Percentiles rank a stretch among this genome's conserved stretches.
phyloP scores from a whole-genome alignment of 2,113 vertebrate species.

The Balaenoptera acutorostrata region DNA sequence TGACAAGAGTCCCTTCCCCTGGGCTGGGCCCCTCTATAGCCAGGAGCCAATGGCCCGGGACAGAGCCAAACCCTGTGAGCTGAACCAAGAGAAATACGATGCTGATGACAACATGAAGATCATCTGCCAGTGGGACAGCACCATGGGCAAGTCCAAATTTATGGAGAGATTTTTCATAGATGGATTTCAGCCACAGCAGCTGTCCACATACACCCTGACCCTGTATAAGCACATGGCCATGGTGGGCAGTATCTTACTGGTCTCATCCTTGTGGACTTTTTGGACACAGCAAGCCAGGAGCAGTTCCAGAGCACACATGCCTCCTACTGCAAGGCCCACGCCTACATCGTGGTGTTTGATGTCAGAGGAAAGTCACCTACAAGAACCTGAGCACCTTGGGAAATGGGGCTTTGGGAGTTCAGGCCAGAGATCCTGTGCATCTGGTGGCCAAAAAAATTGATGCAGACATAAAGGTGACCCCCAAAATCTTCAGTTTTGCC shows the following conservation, averaged over 20 bases:
- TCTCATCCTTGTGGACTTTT: conserved; percentile 89
- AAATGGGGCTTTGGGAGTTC: conserved; percentile 92
- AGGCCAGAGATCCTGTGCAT: conserved; percentile 93
- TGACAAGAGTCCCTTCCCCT: background rate
- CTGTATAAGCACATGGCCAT: conserved; percentile 89
- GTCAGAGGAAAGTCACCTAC: conserved; percentile 96
- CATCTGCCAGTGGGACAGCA: background rate
- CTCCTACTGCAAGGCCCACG: conserved; percentile 96
- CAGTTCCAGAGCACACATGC: conserved; percentile 95
- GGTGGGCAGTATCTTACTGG: conserved; percentile 78
- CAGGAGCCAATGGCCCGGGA: background rate
- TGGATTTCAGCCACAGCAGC: background rate
- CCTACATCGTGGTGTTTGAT: conserved; percentile 98
- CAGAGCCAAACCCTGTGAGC: background rate
- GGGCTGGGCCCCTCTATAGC: background rate
- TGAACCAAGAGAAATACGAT: background rate
- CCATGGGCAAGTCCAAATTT: background rate
- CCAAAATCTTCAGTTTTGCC: background rate
- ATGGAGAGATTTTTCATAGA: background rate
- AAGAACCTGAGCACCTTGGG: conserved; percentile 93
- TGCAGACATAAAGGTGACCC: background rate
- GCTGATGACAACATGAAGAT: background rate
- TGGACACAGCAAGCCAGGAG: conserved; percentile 97
- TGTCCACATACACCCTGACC: conserved; percentile 84
- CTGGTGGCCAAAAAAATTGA: conserved; percentile 93